A percentile compares a stretch with the other conserved stretches of the same genome.
These are phyloP conservation scores for Melopsittacus undulatus DNA, from an alignment of 2,797 vertebrate genomes.

Conservation along the genomic window DNA sequence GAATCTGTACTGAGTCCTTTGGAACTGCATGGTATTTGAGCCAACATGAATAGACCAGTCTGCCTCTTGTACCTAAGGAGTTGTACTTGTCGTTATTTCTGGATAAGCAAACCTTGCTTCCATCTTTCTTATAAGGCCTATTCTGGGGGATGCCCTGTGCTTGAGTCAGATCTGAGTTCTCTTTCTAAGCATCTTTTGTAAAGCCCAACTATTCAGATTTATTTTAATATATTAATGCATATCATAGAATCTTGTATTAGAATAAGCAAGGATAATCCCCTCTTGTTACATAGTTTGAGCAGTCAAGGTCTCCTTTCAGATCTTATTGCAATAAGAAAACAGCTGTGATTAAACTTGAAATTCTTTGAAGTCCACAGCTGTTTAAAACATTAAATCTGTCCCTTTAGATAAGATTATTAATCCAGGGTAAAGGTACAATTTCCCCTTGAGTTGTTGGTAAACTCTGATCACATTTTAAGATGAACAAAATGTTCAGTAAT, in stretches of 20 bases:
- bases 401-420: neutral
- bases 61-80: neutral
- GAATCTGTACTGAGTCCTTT: neutral
- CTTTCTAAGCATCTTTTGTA: neutral
- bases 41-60: neutral
- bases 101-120: neutral
- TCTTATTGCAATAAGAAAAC: neutral
- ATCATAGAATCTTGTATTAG: neutral
- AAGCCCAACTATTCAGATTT: neutral
- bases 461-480: neutral
- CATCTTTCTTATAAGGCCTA: neutral
- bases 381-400: neutral
- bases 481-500: neutral
- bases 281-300: neutral
- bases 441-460: neutral
- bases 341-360: neutral
- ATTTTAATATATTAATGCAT: neutral
- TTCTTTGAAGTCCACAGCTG: neutral
- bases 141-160: neutral
- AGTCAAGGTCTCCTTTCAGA: neutral
- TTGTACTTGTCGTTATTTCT: neutral
- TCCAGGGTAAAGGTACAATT: neutral
- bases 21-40: neutral
- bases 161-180: neutral
- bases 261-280: neutral